phyloP scores from a whole-genome alignment of 2,797 vertebrate species.

The Heterohyrax brucei region DNA sequence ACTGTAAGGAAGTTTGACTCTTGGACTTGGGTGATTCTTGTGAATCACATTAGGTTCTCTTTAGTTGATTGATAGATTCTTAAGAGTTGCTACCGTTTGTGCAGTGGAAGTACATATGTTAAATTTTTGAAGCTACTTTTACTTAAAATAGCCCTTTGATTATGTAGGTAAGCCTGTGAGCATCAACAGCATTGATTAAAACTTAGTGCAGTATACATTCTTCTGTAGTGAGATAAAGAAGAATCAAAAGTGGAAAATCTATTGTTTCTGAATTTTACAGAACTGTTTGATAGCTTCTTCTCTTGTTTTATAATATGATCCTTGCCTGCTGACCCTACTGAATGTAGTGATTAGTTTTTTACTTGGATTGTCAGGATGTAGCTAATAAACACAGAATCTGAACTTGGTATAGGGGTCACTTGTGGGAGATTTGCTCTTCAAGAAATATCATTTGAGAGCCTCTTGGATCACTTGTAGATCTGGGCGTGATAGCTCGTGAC shows the following conservation, averaged over 20 bases:
- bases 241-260: slow-evolving; percentile 14
- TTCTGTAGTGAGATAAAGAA: background rate
- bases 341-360: background rate
- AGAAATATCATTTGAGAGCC: background rate
- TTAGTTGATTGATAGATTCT: background rate
- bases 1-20: background rate
- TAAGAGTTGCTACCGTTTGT: slow-evolving; percentile 9
- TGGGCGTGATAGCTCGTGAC: background rate
- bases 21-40: background rate
- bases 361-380: background rate
- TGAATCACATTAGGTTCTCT: background rate
- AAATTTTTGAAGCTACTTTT: background rate
- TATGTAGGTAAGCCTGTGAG: background rate
- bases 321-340: background rate
- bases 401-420: slow-evolving; percentile 38
- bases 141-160: background rate
- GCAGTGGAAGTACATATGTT: background rate
- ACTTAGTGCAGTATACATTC: background rate
- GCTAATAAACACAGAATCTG: background rate
- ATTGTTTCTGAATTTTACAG: slow-evolving; percentile 60
- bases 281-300: background rate
- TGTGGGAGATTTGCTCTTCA: background rate
- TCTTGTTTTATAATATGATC: slow-evolving; percentile 31
- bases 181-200: slow-evolving; percentile 41
- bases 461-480: slow-evolving; percentile 48